Evolutionary conservation across 2,797 vertebrate species (phyloP), one percentile per base, ranked within the genome.

Genomic region (Kryptopterus vitreolus): DNA sequence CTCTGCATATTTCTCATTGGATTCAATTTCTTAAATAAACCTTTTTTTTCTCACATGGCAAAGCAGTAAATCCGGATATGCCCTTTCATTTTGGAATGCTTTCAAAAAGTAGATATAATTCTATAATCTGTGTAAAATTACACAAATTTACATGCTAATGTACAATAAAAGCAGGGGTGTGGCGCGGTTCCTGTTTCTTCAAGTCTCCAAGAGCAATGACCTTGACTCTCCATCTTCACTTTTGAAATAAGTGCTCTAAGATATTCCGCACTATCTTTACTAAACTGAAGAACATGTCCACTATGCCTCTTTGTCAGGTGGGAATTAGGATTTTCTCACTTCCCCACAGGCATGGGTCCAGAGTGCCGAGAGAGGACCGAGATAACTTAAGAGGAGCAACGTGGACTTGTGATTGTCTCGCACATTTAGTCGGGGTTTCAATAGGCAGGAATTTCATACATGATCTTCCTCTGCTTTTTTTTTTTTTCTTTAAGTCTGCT

Each of bases 301-400:
- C 93, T 93, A 90, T 88, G 85, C 87, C 71, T 82, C 84, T 81
- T 85, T 91, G 90, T 88, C 90, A 92, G 90, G 91, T 92, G 92
- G 90, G 90, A 93, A 93, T 92, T 90, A 92, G 88, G 81, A 90
- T 91, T 84, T 90, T 93, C 89, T 90, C 91, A 87, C 89, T 78
- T 55, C 57, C 63, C 79, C 66, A 79, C 62, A 78, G 79, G 76
- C 33, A 71, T 70, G 52, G 73, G 81, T 63, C 76, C 38, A 80
- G 81, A 79, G 82, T 62, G 82, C 73, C 52, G 69, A 74, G 62
- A 69, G 69, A 85, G n/a, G 72, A 80, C 33, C 26, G 77, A 83
- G 78, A 85, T 74, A 79, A 83, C 75, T 79, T 68, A 68, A 82
- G 61, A 75, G 26, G 62, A 79, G 71, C 80, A 81, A 46, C 55